These are phyloP conservation scores for Ferrisia virgata DNA, from an alignment of 2,888 invertebrate species.

Conservation along the genomic window DNA sequence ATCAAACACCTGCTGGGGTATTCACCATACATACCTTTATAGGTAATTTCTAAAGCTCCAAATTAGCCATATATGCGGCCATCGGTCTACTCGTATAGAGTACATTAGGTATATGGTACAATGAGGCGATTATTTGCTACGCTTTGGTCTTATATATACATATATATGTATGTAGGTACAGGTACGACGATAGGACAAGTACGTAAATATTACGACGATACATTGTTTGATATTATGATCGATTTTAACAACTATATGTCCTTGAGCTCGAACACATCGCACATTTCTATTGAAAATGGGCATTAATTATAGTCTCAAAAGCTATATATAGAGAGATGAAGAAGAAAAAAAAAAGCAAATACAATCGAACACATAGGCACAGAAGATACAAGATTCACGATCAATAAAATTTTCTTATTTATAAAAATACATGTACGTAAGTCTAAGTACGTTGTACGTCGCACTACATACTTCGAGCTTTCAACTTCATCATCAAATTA, in stretches of 20 bases:
- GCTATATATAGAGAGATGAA: not conserved
- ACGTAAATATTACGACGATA: not conserved
- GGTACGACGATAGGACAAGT: not conserved
- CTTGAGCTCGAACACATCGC: not conserved
- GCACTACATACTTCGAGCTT: too few species aligned
- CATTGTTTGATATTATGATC: not conserved
- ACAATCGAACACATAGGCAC: not conserved
- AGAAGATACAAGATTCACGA: not conserved
- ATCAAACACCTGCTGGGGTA: not conserved
- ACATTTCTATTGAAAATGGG: not conserved
- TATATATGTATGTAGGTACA: not conserved
- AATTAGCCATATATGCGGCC: not conserved
- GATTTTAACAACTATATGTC: not conserved
- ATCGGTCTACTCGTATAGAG: not conserved
- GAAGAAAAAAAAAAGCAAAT: not conserved
- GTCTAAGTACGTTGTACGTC: too few species aligned
- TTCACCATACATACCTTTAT: too few species aligned
- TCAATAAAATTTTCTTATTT: not conserved
- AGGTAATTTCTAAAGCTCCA: not conserved
- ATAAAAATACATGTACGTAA: not conserved
- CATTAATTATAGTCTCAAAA: not conserved
- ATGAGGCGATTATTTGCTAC: not conserved
- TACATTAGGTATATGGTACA: not conserved
- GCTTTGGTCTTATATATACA: too few species aligned
- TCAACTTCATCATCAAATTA: too few species aligned